Evolutionary conservation across 2,113 vertebrate species (phyloP), one percentile per base, ranked within the genome.

Genomic region (Coregonus clupeaformis): DNA sequence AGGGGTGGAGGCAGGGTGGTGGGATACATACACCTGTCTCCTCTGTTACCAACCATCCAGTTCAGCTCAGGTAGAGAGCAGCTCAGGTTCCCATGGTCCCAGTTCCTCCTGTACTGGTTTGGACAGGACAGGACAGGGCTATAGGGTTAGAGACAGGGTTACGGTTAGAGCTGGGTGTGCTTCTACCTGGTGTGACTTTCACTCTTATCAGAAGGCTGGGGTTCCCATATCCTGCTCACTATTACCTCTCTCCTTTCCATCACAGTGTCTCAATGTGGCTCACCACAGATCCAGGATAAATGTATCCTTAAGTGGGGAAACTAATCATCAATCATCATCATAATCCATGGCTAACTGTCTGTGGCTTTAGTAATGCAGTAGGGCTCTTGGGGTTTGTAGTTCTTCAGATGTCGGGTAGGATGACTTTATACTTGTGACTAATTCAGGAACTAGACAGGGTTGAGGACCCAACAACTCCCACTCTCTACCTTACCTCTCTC

Each of bases 121-220:
- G 68, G 70, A 18, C 3, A 16, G 49, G 42, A 45, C 42, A 45
- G 42, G 49, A 13, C 49, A 42, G 36, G 36, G 2, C 36, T 36
- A 9, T 36, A 42, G 9, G 36, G 36, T 11, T 42, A 42, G 7
- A 36, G 36, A 36, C 4, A 13, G 3, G 47, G 47, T 49, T 49
- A 49, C 1, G 18, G 49, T 16, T 52, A 52, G 49, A 52, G 49
- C 36, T 0, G 2, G 9, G 9, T 42, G 77, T 83, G 76, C 76
- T 86, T 74, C 60, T 55, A 70, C 78, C 76, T 81, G 86, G 79
- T 85, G 89, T 78, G 80, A 79, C 87, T 93, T 91, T 92, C 91
- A 88, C 73, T 78, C 85, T 88, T 90, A 90, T 92, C 89, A 79
- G 77, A 69, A 47, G 72, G 49, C 16, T 52, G 49, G 49, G 4